Conservation (phyloP, 2,888 invertebrate species). For the Leucoma salicis region DNA sequence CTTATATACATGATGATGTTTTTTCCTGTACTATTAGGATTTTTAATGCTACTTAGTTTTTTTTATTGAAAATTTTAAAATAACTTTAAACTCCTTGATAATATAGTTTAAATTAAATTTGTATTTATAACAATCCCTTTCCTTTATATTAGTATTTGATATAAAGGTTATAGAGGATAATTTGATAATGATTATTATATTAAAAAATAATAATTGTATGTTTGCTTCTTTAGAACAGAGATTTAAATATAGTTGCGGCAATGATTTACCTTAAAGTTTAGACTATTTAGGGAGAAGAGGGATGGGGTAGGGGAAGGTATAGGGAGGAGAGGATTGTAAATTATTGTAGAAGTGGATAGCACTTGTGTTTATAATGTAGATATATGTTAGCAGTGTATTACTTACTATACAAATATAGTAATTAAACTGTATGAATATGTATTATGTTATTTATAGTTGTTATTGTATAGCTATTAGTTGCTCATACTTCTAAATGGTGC, state of each 20-base stretch:
- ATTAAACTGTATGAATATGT: slow-evolving; percentile 14
- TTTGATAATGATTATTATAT: slow-evolving; percentile 18
- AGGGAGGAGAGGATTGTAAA: too few relatives aligned
- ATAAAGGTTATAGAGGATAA: slow-evolving; percentile 61
- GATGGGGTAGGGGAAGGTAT: too few relatives aligned
- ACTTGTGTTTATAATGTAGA: not conserved
- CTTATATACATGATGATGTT: too few relatives aligned
- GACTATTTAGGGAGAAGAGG: slow-evolving; percentile 1
- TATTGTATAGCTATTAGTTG: slow-evolving; percentile 34
- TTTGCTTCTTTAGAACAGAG: not conserved
- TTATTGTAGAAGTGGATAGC: too few relatives aligned
- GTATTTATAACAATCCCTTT: slow-evolving; percentile 43
- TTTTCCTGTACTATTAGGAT: too few relatives aligned
- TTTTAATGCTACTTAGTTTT: too few relatives aligned
- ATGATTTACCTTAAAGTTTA: slow-evolving; percentile 2
- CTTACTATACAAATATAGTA: slow-evolving; percentile 14
- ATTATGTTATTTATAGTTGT: slow-evolving; percentile 4
- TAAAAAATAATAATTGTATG: slow-evolving; percentile 4
- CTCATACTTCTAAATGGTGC: slow-evolving; percentile 59
- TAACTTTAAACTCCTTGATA: slow-evolving; percentile 6
- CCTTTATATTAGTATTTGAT: slow-evolving; percentile 64
- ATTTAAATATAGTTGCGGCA: too few relatives aligned
- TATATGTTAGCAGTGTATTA: slow-evolving; percentile 17
- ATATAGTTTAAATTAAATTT: not conserved
- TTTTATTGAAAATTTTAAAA: too few relatives aligned